Evolutionary conservation across 2,888 invertebrate species (phyloP), one percentile per base, ranked within the genome.

Genomic region (Psylliodes chrysocephalus): DNA sequence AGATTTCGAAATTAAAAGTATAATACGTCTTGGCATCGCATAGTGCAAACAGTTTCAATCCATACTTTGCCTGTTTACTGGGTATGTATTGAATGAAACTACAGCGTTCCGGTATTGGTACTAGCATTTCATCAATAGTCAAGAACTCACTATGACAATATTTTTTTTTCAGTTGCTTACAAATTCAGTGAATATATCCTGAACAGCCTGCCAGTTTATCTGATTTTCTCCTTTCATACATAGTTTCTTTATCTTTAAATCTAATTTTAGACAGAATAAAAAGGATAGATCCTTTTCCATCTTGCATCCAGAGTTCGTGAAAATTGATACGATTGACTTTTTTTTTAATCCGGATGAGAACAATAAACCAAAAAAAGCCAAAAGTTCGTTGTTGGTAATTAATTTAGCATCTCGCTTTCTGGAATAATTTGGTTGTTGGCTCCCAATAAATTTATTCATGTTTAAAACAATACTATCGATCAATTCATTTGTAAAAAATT

Each of bases 131-230:
- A 52, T 52, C n/a, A n/a, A n/a, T n/a, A n/a, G n/a, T n/a, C n/a
- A n/a, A n/a, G n/a, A n/a, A n/a, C n/a, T n/a, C n/a, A 17, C 52
- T 18, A 35, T 35, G 52, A 38, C 52, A 52, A 52, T 52, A n/a
- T 17, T 35, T 35, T 38, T 1, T 35, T 52, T 33, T 8, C 52
- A 52, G 25, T 52, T 52, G 7, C 2, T 38, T 35, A 52, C 52
- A n/a, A n/a, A n/a, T n/a, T n/a, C n/a, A n/a, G n/a, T n/a, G n/a
- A n/a, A n/a, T n/a, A n/a, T n/a, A n/a, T 52, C n/a, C 35, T 18
- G 52, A 52, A 52, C 52, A 35, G 52, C n/a, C 52, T 52, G 52
- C 52, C 35, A 52, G 10, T 52, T 52, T 12, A 52, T n/a, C n/a
- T n/a, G n/a, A n/a, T n/a, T n/a, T n/a, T 52, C 52, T 18, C 28